phyloP scores from a whole-genome alignment of 2,888 invertebrate genomes.

The Troides aeacus region DNA sequence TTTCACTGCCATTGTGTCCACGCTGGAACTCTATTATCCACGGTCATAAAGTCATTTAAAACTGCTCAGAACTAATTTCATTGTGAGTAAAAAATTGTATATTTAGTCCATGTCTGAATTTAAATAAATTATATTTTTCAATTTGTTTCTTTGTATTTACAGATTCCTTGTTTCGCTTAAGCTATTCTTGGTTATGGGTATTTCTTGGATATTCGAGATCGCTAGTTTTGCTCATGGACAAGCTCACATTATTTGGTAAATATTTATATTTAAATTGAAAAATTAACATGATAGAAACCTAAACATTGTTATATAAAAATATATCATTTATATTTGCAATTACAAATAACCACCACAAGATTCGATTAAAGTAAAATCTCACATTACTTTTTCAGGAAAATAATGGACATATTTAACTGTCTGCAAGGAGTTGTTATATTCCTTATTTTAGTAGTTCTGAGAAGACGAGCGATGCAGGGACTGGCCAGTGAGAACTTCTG shows the following conservation, averaged over 20 bases:
- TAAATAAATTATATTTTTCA: neutral
- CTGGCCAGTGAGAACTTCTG: constrained; percentile 68
- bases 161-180: constrained; percentile 83
- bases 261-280: constrained; percentile 22
- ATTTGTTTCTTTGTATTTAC: constrained; percentile 35
- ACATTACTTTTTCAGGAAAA: constrained; percentile 67
- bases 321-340: too few species aligned
- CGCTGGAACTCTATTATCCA: too few species aligned
- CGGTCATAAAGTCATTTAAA: too few species aligned
- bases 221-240: constrained; percentile 72
- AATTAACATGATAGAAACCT: neutral
- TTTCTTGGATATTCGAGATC: constrained; percentile 86
- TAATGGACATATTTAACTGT: constrained; percentile 82
- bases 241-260: constrained; percentile 66
- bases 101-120: too few species aligned
- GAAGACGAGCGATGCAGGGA: constrained; percentile 77
- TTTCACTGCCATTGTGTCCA: too few species aligned
- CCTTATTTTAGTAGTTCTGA: constrained; percentile 78
- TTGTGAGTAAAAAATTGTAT: too few species aligned
- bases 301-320: too few species aligned
- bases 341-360: too few species aligned
- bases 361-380: too few species aligned
- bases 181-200: constrained; percentile 84
- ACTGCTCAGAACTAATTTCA: too few species aligned
- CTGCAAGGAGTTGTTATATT: constrained; percentile 84